Evolutionary conservation across 2,113 vertebrate genomes (phyloP).

Genomic region (Dipodomys stephensi): DNA sequence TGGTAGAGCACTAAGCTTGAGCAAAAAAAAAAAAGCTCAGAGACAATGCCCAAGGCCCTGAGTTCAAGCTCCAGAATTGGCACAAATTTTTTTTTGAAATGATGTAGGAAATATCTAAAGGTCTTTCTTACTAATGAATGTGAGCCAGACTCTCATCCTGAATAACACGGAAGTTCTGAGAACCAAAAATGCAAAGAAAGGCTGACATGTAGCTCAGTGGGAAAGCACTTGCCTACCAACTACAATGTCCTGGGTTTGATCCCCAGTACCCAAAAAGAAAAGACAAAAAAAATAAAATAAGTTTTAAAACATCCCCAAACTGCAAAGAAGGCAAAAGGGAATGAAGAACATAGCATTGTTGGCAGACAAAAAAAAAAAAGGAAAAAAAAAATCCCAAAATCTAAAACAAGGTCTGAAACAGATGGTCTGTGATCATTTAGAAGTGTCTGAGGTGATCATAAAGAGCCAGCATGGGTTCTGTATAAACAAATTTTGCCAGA

Average conservation of each 20-base stretch:
- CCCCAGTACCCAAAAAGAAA: too few species aligned
- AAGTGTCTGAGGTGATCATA: background rate
- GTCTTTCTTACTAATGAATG: conserved; percentile 22
- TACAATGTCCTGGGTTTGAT: too few species aligned
- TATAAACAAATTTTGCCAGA: background rate
- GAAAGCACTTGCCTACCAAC: too few species aligned
- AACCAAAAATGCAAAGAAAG: conserved; percentile 21
- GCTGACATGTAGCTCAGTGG: too few species aligned
- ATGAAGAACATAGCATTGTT: background rate
- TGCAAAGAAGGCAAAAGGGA: background rate
- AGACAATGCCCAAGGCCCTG: too few species aligned
- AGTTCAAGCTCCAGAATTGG: too few species aligned
- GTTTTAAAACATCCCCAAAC: too few species aligned
- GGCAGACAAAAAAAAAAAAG: background rate
- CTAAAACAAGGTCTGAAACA: conserved; percentile 4
- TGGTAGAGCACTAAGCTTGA: too few species aligned
- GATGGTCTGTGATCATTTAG: conserved; percentile 20
- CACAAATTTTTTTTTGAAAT: background rate
- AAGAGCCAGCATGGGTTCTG: conserved; percentile 11
- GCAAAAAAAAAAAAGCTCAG: too few species aligned
- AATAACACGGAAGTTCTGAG: conserved; percentile 21
- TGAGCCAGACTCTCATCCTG: conserved; percentile 32
- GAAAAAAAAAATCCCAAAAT: background rate
- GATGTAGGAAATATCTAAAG: conserved; percentile 15
- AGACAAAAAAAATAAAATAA: too few species aligned